phyloP scores from a whole-genome alignment of 1,140 invertebrate species.

The Diorhabda carinulata region DNA sequence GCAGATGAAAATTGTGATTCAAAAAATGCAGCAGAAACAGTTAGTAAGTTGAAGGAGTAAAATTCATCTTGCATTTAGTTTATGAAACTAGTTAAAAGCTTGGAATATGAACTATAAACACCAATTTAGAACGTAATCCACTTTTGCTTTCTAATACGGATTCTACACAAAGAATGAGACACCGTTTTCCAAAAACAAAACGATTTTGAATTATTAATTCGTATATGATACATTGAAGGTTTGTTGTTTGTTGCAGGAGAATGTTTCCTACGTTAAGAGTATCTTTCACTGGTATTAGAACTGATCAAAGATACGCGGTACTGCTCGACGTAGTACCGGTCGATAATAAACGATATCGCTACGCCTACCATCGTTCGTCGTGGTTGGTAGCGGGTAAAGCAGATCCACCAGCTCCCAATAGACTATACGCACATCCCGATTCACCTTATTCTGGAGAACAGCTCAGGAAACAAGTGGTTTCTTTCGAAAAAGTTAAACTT shows the following conservation, averaged over 20 bases:
- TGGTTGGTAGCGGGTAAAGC: conserved; percentile 99
- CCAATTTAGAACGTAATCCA: too few species aligned
- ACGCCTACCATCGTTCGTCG: conserved; percentile 97
- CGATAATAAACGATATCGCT: conserved; percentile 96
- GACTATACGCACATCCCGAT: conserved; percentile 96
- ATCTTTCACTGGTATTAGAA: conserved; percentile 76
- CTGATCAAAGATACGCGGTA: conserved; percentile 74
- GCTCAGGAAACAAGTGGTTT: conserved; percentile 93
- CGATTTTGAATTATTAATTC: too few species aligned
- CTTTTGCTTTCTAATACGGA: too few species aligned
- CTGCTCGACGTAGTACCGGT: conserved; percentile 95
- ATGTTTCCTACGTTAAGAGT: conserved; percentile 98
- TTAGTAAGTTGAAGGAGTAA: too few species aligned
- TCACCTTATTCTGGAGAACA: conserved; percentile 96
- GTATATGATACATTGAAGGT: too few species aligned
- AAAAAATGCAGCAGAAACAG: too few species aligned
- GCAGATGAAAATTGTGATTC: too few species aligned
- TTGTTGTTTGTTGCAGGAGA: conserved; percentile 64
- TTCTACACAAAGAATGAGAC: too few species aligned
- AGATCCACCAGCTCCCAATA: conserved; percentile 88
- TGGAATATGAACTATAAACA: too few species aligned
- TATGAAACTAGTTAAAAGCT: too few species aligned
- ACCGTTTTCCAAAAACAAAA: too few species aligned
- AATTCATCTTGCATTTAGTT: too few species aligned
- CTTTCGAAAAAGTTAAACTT: conserved; percentile 98